Evolutionary conservation across 1,140 invertebrate species (phyloP), one percentile per base, ranked within the genome.

Genomic region (Calephelis virginiensis): DNA sequence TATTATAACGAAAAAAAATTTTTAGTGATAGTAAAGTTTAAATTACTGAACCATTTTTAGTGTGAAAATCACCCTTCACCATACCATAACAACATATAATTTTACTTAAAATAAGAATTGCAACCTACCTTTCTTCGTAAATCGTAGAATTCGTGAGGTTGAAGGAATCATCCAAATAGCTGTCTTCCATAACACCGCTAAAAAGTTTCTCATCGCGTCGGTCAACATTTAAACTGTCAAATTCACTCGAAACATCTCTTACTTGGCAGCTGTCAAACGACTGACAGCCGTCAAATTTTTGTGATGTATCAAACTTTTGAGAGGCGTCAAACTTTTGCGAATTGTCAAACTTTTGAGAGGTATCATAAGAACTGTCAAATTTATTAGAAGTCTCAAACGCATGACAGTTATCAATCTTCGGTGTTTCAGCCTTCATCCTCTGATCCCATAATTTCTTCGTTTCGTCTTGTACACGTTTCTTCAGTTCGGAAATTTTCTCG

Each of bases 391-490:
- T 75, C 65, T 61, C 46, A 63, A 63, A 64, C 70, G 40, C 13
- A 43, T 69, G 76, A 72, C 67, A 76, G 66, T 79, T 77, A 64
- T 87, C 85, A 8, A 74, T 14, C 49, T 78, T 80, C 0, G 74
- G 50, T 10, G 75, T 75, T 45, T 77, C 75, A 8, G 70, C 65
- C 28, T 76, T 68, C 47, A 64, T 73, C 53, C 77, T 71, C 65
- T 89, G 81, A 71, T 97, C 96, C 96, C 96, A 98, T 74, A 97
- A 94, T 8, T 94, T 95, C 56, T 95, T 94, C 1, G 97, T 97
- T 89, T 98, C 97, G 81, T 97, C 95, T 79, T 97, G 97, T 0
- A 96, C 96, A 66, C 96, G 92, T 66, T 96, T 93, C 80, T 98
- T 97, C 56, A 98, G 86, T 79, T 97, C 97, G 64, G 95, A 94